Percentiles rank a stretch among this genome's conserved stretches.
Evolutionary conservation across 1,140 invertebrate species (phyloP).

Genomic region (Drosophila pruinosa): DNA sequence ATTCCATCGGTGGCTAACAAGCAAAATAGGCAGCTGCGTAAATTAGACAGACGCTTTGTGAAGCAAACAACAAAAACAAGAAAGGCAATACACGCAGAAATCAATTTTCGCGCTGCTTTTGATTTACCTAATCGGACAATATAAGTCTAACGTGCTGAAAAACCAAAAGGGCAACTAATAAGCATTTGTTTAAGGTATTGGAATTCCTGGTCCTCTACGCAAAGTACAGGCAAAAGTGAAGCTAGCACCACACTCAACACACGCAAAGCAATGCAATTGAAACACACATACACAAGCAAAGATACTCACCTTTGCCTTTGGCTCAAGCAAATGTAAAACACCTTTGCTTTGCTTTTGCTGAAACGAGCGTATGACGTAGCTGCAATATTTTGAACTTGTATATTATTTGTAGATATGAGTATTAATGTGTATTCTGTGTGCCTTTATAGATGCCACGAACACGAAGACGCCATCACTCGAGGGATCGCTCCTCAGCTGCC

Average conservation of each 20-base stretch:
- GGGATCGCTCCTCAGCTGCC: conserved; percentile 84
- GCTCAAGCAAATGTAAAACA: conserved; percentile 9
- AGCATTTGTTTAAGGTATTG: conserved; percentile 57
- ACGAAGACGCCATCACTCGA: conserved; percentile 89
- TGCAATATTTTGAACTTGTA: not conserved
- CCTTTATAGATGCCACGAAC: conserved; percentile 89
- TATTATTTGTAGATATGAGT: not conserved
- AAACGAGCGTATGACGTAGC: conserved; percentile 19
- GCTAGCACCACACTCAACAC: conserved; percentile 42
- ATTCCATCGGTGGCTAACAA: not conserved
- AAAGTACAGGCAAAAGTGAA: conserved; percentile 39
- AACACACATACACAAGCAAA: not conserved
- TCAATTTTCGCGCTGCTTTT: conserved; percentile 61
- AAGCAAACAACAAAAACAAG: conserved; percentile 46
- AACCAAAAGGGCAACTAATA: conserved; percentile 7
- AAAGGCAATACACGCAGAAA: conserved; percentile 58
- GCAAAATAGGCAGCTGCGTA: conserved; percentile 38
- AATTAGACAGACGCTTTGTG: conserved; percentile 41
- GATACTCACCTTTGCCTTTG: conserved; percentile 29
- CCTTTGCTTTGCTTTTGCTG: conserved; percentile 1
- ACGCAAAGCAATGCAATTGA: conserved; percentile 41
- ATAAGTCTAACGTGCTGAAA: conserved; percentile 25
- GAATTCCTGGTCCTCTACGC: not conserved
- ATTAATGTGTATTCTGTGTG: not conserved
- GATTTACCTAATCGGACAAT: not conserved